These are phyloP conservation scores for Bettongia penicillata DNA, from an alignment of 2,113 vertebrate species.

Conservation along the genomic window DNA sequence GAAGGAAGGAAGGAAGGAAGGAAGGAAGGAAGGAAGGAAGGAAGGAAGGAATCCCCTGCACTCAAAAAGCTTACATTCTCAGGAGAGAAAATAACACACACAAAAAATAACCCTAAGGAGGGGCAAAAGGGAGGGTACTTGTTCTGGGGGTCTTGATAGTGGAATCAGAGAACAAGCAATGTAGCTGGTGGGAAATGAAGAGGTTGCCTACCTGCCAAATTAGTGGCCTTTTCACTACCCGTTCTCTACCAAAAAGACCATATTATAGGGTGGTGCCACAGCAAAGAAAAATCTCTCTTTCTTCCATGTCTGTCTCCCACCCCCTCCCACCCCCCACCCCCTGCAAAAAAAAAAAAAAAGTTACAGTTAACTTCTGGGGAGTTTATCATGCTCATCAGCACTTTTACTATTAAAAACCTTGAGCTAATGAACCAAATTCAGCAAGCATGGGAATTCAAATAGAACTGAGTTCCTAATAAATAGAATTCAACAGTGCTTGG, in stretches of 20 bases:
- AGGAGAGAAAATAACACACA: not conserved
- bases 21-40: no score
- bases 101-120: not conserved
- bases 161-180: not conserved
- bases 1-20: fast-evolving
- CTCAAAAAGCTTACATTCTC: not conserved
- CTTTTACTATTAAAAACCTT: not conserved
- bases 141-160: not conserved
- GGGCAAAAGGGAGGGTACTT: not conserved
- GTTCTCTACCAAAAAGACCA: no score
- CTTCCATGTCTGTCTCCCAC: no score
- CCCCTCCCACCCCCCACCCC: no score
- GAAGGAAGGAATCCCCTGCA: no score
- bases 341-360: not conserved
- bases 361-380: not conserved
- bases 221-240: not conserved
- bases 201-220: not conserved
- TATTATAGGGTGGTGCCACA: fast-evolving
- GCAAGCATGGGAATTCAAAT: not conserved
- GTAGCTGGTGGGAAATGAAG: not conserved
- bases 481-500: not conserved
- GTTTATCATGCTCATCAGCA: not conserved
- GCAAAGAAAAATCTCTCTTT: not conserved
- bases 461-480: not conserved
- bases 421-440: not conserved